Evolutionary conservation across 1,140 invertebrate genomes (phyloP).

Genomic region (Ganaspis sp.): DNA sequence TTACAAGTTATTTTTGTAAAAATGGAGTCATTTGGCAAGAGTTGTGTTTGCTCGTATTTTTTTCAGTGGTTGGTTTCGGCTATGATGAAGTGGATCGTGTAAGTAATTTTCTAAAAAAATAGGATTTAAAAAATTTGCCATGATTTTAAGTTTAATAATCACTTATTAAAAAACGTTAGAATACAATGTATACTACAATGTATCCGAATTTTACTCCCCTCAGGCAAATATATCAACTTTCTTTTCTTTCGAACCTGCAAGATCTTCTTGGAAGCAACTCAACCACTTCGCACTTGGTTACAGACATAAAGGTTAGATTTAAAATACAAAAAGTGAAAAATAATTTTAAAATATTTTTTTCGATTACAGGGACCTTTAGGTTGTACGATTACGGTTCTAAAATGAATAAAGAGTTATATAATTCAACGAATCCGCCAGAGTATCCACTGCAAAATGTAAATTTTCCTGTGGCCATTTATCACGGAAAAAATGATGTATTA

Average conservation of each 20-base stretch:
- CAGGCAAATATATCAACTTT: neutral
- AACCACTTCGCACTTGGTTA: neutral
- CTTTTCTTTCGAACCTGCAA: neutral
- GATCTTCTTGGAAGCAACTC: neutral
- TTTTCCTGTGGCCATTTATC: neutral
- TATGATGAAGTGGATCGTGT: constrained; percentile 4
- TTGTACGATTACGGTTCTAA: neutral
- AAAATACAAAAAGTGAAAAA: too few species aligned
- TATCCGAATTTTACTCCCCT: too few species aligned
- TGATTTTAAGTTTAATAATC: too few species aligned
- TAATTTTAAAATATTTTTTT: too few species aligned
- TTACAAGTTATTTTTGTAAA: neutral
- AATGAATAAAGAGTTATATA: neutral
- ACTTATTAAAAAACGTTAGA: too few species aligned
- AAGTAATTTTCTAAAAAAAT: too few species aligned
- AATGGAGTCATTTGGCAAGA: neutral
- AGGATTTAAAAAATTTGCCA: too few species aligned
- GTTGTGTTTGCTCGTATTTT: neutral
- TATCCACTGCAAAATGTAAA: neutral
- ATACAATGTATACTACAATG: too few species aligned
- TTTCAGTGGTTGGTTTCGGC: neutral
- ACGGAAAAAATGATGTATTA: neutral
- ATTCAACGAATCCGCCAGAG: neutral
- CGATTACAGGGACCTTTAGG: neutral
- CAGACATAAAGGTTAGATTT: neutral